Base-by-base conservation (phyloP, 1,140 invertebrate species). In the Macrocentrus cingulum region DNA sequence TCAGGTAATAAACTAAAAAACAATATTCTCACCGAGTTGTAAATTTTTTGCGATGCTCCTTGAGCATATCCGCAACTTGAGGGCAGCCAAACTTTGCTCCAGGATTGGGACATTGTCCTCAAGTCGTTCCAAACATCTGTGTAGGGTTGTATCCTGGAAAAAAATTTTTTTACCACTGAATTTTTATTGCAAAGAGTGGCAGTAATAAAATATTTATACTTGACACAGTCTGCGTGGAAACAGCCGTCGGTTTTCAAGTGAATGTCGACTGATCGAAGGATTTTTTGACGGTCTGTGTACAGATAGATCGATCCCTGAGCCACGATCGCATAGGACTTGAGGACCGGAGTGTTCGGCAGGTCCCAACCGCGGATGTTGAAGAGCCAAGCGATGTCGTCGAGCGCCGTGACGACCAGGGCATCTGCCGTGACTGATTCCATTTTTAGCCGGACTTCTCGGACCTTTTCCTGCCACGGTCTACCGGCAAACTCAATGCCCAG, bases 321-420 rank as follows among this genome's bases (percentile, higher is more conserved):
- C 1, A 97, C 67, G 20, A 95, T 81, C 1, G 88, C 84, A 72
- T 92, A 95, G 0, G 92, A 84, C 64, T 87, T 85, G 50, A 93
- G 84, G 11, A 97, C 88, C 0, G 96, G 95, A 20, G 90, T 94
- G 69, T 87, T 91, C 0, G 91, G 89, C 58, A 97, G 84, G 76
- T 99, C 97, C 48, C 85, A 83, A 2, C 95, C 95, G 5, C 97
- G 84, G n/a, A 99, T 86, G 74, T 99, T 99, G 13, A 99, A 83
- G 3, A 98, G 75, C 91, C 95, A 97, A 1, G 94, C 92, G 13
- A 96, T 90, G 77, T 97, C 94, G 67, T 97, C 94, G 29, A 98
- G 74, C 1, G 92, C 89, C 0, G 94, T 95, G 1, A 97, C 81
- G 6, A 97, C 82, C 72, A 96, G 84, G 0, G 90, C 88, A 66